Conservation (phyloP, 2,888 invertebrate genomes). For the Yponomeuta cagnagella region DNA sequence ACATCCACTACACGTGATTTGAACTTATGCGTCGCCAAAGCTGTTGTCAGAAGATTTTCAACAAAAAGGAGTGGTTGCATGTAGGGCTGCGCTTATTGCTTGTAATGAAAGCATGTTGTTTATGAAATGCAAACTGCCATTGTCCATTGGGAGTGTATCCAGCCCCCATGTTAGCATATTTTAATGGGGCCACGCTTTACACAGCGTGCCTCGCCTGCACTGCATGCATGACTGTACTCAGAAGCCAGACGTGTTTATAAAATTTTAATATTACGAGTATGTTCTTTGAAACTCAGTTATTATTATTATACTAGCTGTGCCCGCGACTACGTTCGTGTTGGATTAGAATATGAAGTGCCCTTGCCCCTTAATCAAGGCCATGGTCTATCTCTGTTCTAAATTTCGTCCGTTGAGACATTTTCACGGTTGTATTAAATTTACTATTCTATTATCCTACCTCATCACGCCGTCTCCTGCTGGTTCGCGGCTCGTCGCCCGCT, state of each 20-base stretch:
- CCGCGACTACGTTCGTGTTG: neutral
- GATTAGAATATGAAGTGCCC: neutral
- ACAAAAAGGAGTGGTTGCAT: neutral
- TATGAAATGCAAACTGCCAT: neutral
- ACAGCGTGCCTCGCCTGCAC: neutral
- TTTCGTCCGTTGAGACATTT: no score
- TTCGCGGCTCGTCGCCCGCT: no score
- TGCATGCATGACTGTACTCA: neutral
- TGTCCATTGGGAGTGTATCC: neutral
- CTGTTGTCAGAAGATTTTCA: no score
- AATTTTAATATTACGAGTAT: neutral
- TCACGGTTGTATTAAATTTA: no score
- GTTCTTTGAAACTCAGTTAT: neutral
- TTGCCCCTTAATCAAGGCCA: no score
- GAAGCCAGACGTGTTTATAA: neutral
- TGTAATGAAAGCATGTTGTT: neutral
- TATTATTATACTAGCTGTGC: neutral
- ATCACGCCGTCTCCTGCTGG: no score
- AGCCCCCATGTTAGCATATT: neutral
- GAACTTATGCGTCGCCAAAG: no score
- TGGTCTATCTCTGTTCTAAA: no score
- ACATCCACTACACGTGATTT: no score
- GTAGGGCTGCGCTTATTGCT: neutral
- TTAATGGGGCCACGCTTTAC: neutral
- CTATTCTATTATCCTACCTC: no score